phyloP scores from a whole-genome alignment of 1,140 invertebrate species.

The Drosophila funebris region DNA sequence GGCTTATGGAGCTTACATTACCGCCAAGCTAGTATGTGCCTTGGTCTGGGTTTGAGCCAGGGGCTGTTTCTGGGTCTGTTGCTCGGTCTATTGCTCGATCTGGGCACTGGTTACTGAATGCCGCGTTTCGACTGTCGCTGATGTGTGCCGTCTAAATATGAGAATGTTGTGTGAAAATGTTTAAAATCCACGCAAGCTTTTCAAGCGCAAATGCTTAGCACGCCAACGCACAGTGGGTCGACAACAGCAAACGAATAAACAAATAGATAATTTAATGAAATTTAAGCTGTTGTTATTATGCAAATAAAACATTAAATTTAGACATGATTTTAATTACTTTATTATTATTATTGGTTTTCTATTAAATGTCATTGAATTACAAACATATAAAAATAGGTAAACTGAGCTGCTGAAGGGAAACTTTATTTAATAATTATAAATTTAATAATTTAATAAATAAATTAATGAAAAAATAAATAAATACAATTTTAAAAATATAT shows the following conservation, averaged over 20 bases:
- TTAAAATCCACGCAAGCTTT: slow-evolving; percentile 77
- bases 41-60: not conserved
- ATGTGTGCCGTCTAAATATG: slow-evolving; percentile 80
- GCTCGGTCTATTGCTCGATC: slow-evolving; percentile 33
- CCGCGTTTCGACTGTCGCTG: slow-evolving; percentile 38
- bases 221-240: slow-evolving; percentile 44
- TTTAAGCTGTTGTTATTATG: not conserved
- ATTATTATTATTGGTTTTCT: not conserved
- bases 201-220: slow-evolving; percentile 74
- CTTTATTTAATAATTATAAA: too few relatives aligned
- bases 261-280: not conserved
- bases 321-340: not conserved
- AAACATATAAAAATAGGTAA: not conserved
- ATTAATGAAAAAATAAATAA: not conserved
- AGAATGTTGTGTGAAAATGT: slow-evolving; percentile 81
- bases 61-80: not conserved
- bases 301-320: not conserved
- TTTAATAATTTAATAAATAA: too few relatives aligned
- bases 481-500: not conserved
- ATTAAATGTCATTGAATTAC: not conserved
- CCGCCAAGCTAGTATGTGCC: slow-evolving; percentile 42
- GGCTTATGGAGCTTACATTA: slow-evolving; percentile 75
- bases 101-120: slow-evolving; percentile 18
- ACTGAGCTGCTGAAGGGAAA: too few relatives aligned
- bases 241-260: not conserved